Base-by-base conservation (phyloP, 1,140 invertebrate species). In the Cotesia vestalis region DNA sequence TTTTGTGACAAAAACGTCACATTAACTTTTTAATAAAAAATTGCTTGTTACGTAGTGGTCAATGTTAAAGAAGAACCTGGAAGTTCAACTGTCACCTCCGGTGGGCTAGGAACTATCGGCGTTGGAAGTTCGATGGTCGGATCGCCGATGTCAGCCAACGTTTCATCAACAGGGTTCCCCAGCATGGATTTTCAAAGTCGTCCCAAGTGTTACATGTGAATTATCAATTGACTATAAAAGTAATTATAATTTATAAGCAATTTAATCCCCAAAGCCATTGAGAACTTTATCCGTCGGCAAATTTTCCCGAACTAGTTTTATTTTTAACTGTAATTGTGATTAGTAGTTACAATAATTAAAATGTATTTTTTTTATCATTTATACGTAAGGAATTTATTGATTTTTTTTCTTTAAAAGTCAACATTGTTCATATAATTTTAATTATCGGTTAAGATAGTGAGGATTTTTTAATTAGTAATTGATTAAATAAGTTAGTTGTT, bases 171-270 rank as follows among this genome's bases (percentile, higher is more conserved):
- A 9, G 81, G 77, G 53, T 86, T 84, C 68, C 66, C 80, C 4
- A 73, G 79, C 9, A 78, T 85, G 71, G 85, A 86, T 20, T 86
- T 84, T 61, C 82, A 83, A 63, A 73, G 82, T 36, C 82, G 81
- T 69, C 79, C 84, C 46, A 87, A 87, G 72, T 85, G 82, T 78
- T 86, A 80, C 74, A 83, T 85, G 80, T 86, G 80, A 87, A 83
- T 51, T 62, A 36, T 4, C 35, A 60, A 63, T 34, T 20, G 5
- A 40, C 52, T 14, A 38, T 40, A 2, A 46, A 46, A 55, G 53
- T 55, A 8, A 59, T 59, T 20, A 11, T 46, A 46, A 46, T 11
- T 59, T 17, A 59, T 6, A 27, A 17, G 17, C 27, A 61, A 40
- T 71, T 71, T 14, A 75, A 11, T 69, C 6, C 1, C 11, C 40